These are phyloP conservation scores for Melanotaenia trifasciata DNA, from an alignment of 2,797 vertebrate species.

Conservation along the genomic window DNA sequence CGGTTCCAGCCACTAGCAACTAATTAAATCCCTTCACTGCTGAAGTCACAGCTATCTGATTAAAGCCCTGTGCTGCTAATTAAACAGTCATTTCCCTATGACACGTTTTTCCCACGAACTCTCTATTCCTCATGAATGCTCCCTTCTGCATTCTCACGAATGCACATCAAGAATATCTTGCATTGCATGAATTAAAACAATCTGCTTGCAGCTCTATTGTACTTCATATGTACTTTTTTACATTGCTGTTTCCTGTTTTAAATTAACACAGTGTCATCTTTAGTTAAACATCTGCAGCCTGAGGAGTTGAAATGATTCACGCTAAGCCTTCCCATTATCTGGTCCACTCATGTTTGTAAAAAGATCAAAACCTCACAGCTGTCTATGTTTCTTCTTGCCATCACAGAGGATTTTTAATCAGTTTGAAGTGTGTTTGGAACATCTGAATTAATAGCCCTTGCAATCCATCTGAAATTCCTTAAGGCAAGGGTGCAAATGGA, in stretches of 20 bases:
- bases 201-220: neutral
- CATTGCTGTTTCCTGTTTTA: neutral
- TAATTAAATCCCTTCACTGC: constrained; percentile 66
- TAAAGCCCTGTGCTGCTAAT: constrained; percentile 66
- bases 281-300: constrained; percentile 29
- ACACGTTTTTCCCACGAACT: constrained; percentile 31
- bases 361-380: constrained; percentile 33
- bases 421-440: constrained; percentile 37
- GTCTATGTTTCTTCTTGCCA: constrained; percentile 13
- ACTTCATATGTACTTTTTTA: neutral
- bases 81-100: constrained; percentile 59
- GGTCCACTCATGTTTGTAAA: constrained; percentile 33
- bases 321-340: constrained; percentile 42
- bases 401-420: constrained; percentile 46
- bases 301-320: constrained; percentile 20
- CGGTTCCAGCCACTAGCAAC: constrained; percentile 58
- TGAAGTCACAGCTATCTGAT: constrained; percentile 62
- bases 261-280: constrained; percentile 41
- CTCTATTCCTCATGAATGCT: neutral
- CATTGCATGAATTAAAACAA: neutral
- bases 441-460: constrained; percentile 39
- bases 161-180: neutral
- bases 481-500: constrained; percentile 11
- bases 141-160: neutral
- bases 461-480: constrained; percentile 6